Conservation (phyloP, 2,888 invertebrate species). For the Pachymerium ferrugineum region DNA sequence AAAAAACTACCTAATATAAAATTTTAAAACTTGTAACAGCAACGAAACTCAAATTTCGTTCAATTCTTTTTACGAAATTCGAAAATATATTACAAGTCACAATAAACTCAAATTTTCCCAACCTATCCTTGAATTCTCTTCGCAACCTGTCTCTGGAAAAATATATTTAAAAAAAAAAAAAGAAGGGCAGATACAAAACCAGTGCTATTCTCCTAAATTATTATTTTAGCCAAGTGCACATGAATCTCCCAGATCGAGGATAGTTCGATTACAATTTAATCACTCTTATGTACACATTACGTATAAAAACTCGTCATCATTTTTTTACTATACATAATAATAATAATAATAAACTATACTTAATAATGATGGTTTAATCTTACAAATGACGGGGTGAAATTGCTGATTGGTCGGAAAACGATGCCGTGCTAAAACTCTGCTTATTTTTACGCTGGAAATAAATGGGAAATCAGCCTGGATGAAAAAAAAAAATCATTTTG, state of each 20-base stretch:
- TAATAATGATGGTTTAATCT: slow-evolving; percentile 8
- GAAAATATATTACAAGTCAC: slow-evolving; percentile 5
- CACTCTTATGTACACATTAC: slow-evolving; percentile 3
- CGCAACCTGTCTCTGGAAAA: slow-evolving; percentile 10
- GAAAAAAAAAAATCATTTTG: background rate
- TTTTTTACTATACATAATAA: slow-evolving; percentile 20
- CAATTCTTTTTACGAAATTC: background rate
- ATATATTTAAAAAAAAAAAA: slow-evolving; percentile 23
- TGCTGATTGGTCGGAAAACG: slow-evolving; percentile 8
- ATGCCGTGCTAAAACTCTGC: background rate
- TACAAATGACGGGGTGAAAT: slow-evolving; percentile 18
- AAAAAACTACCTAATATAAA: background rate
- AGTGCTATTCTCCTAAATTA: background rate
- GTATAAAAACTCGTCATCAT: slow-evolving; percentile 18
- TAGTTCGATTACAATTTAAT: background rate
- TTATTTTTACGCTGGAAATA: background rate
- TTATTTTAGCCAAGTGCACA: background rate
- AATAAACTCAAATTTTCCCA: slow-evolving; percentile 1
- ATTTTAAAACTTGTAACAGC: background rate
- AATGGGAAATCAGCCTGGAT: background rate
- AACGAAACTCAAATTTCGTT: background rate
- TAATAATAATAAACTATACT: slow-evolving; percentile 17
- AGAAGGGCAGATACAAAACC: background rate
- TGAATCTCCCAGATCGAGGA: background rate
- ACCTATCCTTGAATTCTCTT: background rate